A percentile compares a stretch with the other conserved stretches of the same genome.
These are phyloP conservation scores for Tiliqua scincoides DNA, from an alignment of 2,113 vertebrate species.

Conservation along the genomic window DNA sequence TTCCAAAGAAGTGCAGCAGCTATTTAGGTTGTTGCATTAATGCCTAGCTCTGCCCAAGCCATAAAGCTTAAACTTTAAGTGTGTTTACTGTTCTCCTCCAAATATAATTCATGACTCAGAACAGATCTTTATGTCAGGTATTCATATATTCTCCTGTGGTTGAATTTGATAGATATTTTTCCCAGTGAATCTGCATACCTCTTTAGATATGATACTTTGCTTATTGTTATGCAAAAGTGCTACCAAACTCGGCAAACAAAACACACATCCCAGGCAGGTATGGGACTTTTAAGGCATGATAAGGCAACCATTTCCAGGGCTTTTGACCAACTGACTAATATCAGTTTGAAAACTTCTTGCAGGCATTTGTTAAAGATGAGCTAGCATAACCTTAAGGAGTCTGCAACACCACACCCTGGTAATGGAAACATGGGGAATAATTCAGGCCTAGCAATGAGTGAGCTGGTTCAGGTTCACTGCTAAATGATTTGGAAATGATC, in stretches of 20 bases:
- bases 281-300: background rate
- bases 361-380: background rate
- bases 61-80: constrained; percentile 55
- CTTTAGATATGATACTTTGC: constrained; percentile 17
- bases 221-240: constrained; percentile 3
- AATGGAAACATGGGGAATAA: background rate
- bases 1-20: constrained; percentile 45
- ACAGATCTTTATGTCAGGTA: constrained; percentile 57
- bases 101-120: constrained; percentile 55
- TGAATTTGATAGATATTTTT: constrained; percentile 43
- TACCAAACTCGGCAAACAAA: background rate
- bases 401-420: background rate
- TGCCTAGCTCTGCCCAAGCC: constrained; percentile 49
- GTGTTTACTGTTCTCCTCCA: constrained; percentile 52
- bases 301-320: background rate
- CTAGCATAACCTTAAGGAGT: background rate
- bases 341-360: background rate
- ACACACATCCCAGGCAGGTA: background rate
- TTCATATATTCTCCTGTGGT: constrained; percentile 59
- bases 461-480: too few relatives aligned
- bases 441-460: background rate
- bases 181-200: constrained; percentile 33
- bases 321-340: background rate
- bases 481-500: too few relatives aligned
- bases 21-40: constrained; percentile 57